Evolutionary conservation across 2,888 invertebrate species (phyloP).

Genomic region (Drosophila fulvimacula): DNA sequence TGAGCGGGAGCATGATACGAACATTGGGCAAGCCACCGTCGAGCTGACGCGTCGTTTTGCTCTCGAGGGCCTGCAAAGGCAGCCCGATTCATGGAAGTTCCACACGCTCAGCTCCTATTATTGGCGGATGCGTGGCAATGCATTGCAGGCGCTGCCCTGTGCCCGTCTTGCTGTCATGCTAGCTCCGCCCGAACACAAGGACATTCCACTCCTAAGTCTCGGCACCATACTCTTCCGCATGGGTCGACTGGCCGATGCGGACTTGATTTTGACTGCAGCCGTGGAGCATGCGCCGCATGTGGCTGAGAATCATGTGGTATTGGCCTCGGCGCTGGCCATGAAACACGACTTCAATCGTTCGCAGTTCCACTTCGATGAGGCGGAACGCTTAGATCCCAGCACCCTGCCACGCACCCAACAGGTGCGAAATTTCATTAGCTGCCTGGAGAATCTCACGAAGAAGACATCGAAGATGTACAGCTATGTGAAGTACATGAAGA

Average conservation of each 20-base stretch:
- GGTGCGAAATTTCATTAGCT: constrained; percentile 81
- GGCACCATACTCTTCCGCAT: constrained; percentile 83
- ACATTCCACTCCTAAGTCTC: constrained; percentile 82
- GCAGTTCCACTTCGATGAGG: constrained; percentile 79
- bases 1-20: constrained; percentile 76
- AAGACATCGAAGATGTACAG: constrained; percentile 83
- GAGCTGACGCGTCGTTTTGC: constrained; percentile 73
- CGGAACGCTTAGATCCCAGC: constrained; percentile 80
- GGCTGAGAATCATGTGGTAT: constrained; percentile 83
- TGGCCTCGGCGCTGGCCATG: constrained; percentile 81
- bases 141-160: constrained; percentile 82
- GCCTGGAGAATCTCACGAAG: constrained; percentile 81
- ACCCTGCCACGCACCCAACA: constrained; percentile 79
- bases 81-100: constrained; percentile 83
- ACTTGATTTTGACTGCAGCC: constrained; percentile 79
- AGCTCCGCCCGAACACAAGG: constrained; percentile 79
- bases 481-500: constrained; percentile 83
- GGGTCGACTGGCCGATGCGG: constrained; percentile 80
- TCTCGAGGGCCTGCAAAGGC: constrained; percentile 72
- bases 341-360: constrained; percentile 83
- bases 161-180: constrained; percentile 81
- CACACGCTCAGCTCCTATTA: constrained; percentile 83
- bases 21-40: constrained; percentile 63
- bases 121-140: constrained; percentile 83
- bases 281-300: constrained; percentile 82